These are phyloP conservation scores for Ara ararauna DNA, from an alignment of 2,797 vertebrate species.

Conservation along the genomic window DNA sequence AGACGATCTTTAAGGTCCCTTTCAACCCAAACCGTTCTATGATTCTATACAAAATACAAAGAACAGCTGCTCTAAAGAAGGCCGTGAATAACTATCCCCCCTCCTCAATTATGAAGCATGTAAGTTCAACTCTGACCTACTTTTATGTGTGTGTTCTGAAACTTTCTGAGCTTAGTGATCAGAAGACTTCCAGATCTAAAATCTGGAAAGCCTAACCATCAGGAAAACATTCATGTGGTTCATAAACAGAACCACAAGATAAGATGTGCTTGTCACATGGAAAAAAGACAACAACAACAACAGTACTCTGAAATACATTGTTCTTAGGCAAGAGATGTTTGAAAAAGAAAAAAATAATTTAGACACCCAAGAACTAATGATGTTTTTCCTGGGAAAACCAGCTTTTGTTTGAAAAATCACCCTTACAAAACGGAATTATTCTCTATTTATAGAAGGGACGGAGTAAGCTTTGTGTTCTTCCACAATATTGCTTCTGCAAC, in stretches of 20 bases:
- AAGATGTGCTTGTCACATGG: not conserved
- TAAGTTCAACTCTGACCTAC: not conserved
- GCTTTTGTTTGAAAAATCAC: not conserved
- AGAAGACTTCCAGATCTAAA: not conserved
- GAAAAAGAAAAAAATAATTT: not conserved
- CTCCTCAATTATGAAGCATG: accelerated
- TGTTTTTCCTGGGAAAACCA: not conserved
- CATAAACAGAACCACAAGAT: accelerated
- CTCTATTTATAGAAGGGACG: not conserved
- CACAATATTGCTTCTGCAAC: not conserved
- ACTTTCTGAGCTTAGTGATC: not conserved
- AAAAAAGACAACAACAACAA: not conserved
- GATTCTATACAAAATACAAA: not conserved
- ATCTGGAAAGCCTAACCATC: not conserved
- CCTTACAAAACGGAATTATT: not conserved
- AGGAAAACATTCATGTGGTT: not conserved
- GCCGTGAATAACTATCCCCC: not conserved
- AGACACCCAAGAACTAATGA: not conserved
- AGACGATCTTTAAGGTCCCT: not conserved
- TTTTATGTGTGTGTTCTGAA: not conserved
- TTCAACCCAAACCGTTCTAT: not conserved
- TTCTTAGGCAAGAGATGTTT: not conserved
- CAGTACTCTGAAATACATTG: not conserved
- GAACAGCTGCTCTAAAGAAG: not conserved
- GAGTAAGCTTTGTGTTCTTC: not conserved